These are phyloP conservation scores for Tokudaia tokunoshimensis DNA, from an alignment of 2,797 vertebrate species.

Conservation along the genomic window DNA sequence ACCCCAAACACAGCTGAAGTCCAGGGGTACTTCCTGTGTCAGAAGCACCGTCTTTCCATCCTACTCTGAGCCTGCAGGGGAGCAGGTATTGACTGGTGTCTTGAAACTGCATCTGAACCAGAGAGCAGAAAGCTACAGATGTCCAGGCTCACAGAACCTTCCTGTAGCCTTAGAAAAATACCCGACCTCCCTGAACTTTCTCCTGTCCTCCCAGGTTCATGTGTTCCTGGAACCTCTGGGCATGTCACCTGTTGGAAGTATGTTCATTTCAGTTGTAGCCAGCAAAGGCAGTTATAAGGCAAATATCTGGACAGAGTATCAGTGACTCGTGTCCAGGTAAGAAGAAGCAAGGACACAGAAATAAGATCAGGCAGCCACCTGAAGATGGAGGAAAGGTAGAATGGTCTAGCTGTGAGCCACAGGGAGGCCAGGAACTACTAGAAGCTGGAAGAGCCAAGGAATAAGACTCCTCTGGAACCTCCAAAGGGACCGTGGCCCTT, in stretches of 20 bases:
- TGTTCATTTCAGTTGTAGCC: neutral
- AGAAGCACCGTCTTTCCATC: neutral
- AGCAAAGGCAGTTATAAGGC: neutral
- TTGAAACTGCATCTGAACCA: constrained; percentile 2
- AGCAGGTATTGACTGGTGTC: neutral
- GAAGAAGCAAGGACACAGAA: neutral
- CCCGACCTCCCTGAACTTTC: neutral
- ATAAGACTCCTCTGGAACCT: neutral
- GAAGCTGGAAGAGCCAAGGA: neutral
- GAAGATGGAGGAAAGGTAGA: neutral
- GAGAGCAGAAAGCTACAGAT: too few relatives aligned
- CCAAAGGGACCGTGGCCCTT: neutral
- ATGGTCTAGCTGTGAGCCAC: neutral
- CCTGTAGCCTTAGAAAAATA: neutral
- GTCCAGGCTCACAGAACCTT: neutral
- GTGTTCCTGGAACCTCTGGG: neutral
- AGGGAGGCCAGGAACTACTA: too few relatives aligned
- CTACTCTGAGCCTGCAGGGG: neutral
- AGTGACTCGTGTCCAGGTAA: neutral
- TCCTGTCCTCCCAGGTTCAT: neutral
- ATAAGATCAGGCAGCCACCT: neutral
- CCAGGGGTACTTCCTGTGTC: neutral
- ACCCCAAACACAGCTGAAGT: constrained; percentile 59
- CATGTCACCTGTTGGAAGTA: neutral
- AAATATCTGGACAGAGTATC: neutral